Base-by-base conservation (phyloP, 2,797 vertebrate genomes). In the Coccyzus lansbergi region DNA sequence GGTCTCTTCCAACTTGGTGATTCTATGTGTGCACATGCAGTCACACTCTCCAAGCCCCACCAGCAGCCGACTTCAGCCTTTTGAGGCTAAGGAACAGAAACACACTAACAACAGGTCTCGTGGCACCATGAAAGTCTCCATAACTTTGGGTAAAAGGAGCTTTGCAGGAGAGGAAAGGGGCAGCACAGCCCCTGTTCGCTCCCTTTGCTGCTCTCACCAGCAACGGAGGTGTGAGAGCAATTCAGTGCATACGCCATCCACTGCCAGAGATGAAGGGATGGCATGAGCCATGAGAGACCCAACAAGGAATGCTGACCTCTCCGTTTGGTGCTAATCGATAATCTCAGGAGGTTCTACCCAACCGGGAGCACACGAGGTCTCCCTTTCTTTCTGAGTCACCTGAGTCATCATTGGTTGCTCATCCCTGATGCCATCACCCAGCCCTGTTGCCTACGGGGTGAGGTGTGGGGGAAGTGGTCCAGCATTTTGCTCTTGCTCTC, bases 11-110 rank as follows among this genome's bases (percentile, higher is more conserved):
- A n/a, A n/a, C n/a, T n/a, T n/a, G n/a, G n/a, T n/a, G n/a, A n/a
- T n/a, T n/a, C n/a, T n/a, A 5, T 1, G 2, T 4, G 4, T n/a
- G 28, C 12, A 17, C 42, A 31, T 0, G 0, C 33, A 49, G n/a
- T 38, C 9, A 8, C 15, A 1, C 26, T 44, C 14, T 40, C 46
- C 64, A 29, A 85, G 28, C 29, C 46, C 46, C 49, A 42, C 53
- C 70, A 22, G 28, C 68, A 26, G 31, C 26, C 38, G 34, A 46
- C 36, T 44, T 68, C 71, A 68, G 31, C 71, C 34, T 42, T 13
- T 19, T 0, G 7, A 78, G 56, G 55, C 55, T 75, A 70, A 86
- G 38, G 38, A 86, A 14, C 16, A 81, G 76, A 81, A 64, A 34
- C 28, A n/a, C 15, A 2, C 15, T n/a, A 29, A 75, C 44, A 8